Evolutionary conservation across 2,113 vertebrate species (phyloP).

Genomic region (Alexandromys fortis): DNA sequence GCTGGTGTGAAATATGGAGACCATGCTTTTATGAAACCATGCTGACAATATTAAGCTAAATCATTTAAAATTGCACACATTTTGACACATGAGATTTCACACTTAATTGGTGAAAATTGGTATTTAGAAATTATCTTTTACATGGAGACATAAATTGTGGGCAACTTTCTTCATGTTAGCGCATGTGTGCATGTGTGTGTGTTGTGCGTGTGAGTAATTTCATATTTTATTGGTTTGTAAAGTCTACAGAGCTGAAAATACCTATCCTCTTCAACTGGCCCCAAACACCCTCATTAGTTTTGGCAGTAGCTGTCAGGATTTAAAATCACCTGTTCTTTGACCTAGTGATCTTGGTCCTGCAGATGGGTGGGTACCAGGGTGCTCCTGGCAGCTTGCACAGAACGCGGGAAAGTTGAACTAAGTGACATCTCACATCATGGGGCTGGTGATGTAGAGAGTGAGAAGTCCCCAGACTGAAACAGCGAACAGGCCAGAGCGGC

Average conservation of each 20-base stretch:
- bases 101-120: not conserved
- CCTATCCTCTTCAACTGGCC: slow-evolving; percentile 47
- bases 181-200: not conserved
- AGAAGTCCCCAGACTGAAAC: not conserved
- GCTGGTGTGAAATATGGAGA: not conserved
- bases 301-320: slow-evolving; percentile 54
- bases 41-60: not conserved
- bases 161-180: slow-evolving; percentile 44
- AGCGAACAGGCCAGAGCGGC: not conserved
- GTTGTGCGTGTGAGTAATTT: not conserved
- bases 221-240: slow-evolving; percentile 68
- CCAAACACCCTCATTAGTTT: slow-evolving; percentile 59
- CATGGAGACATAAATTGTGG: slow-evolving; percentile 47
- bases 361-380: not conserved
- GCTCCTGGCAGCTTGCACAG: not conserved
- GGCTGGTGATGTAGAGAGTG: not conserved
- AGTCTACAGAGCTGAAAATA: slow-evolving; percentile 52
- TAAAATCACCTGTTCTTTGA: slow-evolving; percentile 55
- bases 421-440: not conserved
- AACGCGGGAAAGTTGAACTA: not conserved
- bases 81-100: slow-evolving; percentile 5
- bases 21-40: not conserved
- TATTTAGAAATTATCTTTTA: not conserved
- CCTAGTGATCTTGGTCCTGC: slow-evolving; percentile 24
- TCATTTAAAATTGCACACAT: not conserved